Base-by-base conservation (phyloP, 2,888 invertebrate species). In the Parochlus steinenii region DNA sequence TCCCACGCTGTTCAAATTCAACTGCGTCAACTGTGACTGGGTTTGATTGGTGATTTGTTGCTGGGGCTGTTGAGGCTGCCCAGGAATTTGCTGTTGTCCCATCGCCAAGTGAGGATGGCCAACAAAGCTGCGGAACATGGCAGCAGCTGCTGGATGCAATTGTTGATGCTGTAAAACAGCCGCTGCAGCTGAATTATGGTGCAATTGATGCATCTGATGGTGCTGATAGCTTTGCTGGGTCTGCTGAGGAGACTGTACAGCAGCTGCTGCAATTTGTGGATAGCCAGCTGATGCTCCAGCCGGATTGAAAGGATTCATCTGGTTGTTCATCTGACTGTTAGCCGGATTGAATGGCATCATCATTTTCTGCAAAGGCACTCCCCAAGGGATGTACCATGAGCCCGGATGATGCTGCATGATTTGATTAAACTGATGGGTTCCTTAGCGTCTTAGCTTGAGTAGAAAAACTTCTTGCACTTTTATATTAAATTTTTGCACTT, bases 341-440 rank as follows among this genome's bases (percentile, higher is more conserved):
- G 60, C 63, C 35, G 66, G 65, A 44, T 67, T 67, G 33, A 70
- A 62, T 36, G 71, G 71, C 46, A 74, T 59, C 44, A 73, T 62
- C 64, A 74, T 64, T 53, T 74, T 74, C 52, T 68, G 68, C 46
- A 68, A 51, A 47, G 68, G 67, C 40, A 74, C 63, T 47, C 71
- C 73, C 72, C 74, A 74, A 29, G 74, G 73, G 51, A 74, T 55
- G 48, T 73, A 72, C 73, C 74, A 74, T 43, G 73, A 70, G 46
- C 72, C 70, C n/a, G 56, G 50, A 43, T 58, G 55, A 39, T 58
- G 56, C 45, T 58, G 58, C 58, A 58, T 58, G 40, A 24, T 43
- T 22, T 11, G n/a, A n/a, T n/a, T n/a, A n/a, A n/a, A n/a, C n/a
- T n/a, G n/a, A n/a, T n/a, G n/a, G n/a, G n/a, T n/a, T n/a, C n/a